Base-by-base conservation (phyloP, 2,797 vertebrate species). In the Gadopsis bispinosus region DNA sequence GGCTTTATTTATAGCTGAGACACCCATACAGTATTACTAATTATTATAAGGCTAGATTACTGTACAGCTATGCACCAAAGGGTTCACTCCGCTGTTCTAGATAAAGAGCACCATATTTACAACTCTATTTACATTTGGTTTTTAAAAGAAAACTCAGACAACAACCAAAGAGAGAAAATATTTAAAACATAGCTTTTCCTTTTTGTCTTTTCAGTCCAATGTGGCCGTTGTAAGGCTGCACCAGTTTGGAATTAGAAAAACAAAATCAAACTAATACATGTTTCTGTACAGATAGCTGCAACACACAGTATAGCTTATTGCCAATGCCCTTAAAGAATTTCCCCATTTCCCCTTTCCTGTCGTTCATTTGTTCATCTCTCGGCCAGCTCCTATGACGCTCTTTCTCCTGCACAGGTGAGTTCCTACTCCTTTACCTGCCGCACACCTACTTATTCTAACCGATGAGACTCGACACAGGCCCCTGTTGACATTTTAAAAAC, bases 291-390 rank as follows among this genome's bases (percentile, higher is more conserved):
- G 66, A 96, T 95, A 97, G 96, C 96, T 97, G 97, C 97, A 96
- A 97, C 96, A 95, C 95, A 84, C 73, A 8, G 53, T 81, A 94
- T 96, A 97, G 95, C 95, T 98, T 98, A 98, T 98, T 98, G 97
- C 97, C 96, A 97, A 97, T 97, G 97, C 96, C 98, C 97, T 96
- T 96, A 95, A 88, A 95, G 70, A 94, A 83, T 92, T 67, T 73
- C 69, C 75, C 77, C 67, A 12, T 55, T 67, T 64, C 31, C 45
- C 54, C 43, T 43, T 66, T 58, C 63, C 55, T 51, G 41, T 56
- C 64, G 69, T 47, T 50, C 60, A 39, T 75, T 73, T 72, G 74
- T 77, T 77, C 55, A 20, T 78, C 26, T 79, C 64, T 68, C 35
- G 77, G 81, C 79, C 70, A 58, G 77, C 79, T 68, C 80, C 56